These are phyloP conservation scores for Eristalinus sepulchralis DNA, from an alignment of 2,888 invertebrate species.

Conservation along the genomic window DNA sequence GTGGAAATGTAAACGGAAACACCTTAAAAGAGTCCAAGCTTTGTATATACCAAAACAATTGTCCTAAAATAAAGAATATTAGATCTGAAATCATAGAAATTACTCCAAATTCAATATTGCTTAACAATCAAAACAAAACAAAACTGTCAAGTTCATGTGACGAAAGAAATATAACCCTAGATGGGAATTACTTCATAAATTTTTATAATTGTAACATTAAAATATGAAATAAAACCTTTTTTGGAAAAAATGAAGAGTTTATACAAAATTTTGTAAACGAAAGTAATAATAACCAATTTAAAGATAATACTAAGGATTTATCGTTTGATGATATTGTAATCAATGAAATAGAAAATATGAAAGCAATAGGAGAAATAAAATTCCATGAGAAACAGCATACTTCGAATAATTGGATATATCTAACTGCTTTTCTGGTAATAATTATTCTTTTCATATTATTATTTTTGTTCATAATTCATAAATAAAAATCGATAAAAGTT, in stretches of 20 bases:
- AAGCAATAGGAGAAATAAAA: too few species aligned
- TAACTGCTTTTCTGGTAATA: background rate
- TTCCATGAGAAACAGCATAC: conserved; percentile 3
- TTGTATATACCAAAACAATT: background rate
- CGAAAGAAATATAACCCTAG: too few species aligned
- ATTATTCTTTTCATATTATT: background rate
- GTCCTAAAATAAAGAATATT: background rate
- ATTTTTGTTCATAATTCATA: background rate
- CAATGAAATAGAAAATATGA: too few species aligned
- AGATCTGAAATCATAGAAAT: background rate
- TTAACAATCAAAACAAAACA: conserved; percentile 16
- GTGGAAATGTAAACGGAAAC: background rate
- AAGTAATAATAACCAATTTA: too few species aligned
- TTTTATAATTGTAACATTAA: too few species aligned
- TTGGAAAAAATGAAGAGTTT: too few species aligned
- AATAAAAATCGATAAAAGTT: background rate
- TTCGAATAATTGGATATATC: background rate
- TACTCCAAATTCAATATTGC: conserved; percentile 4
- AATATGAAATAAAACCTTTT: too few species aligned
- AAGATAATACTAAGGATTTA: too few species aligned
- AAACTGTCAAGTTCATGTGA: conserved; percentile 11
- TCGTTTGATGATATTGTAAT: too few species aligned
- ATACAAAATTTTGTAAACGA: too few species aligned
- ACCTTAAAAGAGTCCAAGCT: too few species aligned
- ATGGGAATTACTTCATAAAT: too few species aligned